Evolutionary conservation across 2,888 invertebrate genomes (phyloP), one percentile per base, ranked within the genome.

Genomic region (Euphydryas editha): DNA sequence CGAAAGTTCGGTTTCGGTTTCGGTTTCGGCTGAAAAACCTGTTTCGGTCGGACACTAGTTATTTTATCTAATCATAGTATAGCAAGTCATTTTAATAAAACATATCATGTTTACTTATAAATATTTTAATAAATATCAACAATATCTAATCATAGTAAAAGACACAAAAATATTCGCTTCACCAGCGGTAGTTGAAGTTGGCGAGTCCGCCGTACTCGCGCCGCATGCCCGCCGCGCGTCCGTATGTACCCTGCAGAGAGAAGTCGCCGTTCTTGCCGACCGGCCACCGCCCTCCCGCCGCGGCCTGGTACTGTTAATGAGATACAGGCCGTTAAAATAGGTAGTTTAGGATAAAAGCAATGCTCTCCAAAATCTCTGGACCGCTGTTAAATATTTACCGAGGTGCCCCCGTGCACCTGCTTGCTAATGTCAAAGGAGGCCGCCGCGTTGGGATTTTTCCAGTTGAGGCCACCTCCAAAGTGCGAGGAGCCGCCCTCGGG

Each of bases 401-500:
- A 83, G 67, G 81, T 78, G 0, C 78, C 77, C 1, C 83, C 82
- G 56, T 84, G 85, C 0, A 87, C 78, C 69, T 82, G 79, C 62
- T 77, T 81, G 72, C 78, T 85, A 13, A 84, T 65, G 49, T 87
- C 88, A 0, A 88, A 46, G 0, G 80, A 78, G 0, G 84, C 84
- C 0, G 80, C 78, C 0, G 85, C 81, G 51, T 83, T 81, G 0
- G 81, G 73, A 58, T 85, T 81, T 47, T 82, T 75, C 84, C 85
- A 89, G 72, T 83, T 78, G 0, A 89, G 73, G 0, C 77, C 78
- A 1, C 85, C 86, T 0, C 88, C 88, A 1, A 85, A 55, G 17
- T 78, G 78, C 15, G 82, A 82, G 60, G 82, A 82, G 73, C 83
- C 87, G 0, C 86, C 87, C 8, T 74, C 62, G 1, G 84, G 77